These are phyloP conservation scores for Lepus timidus DNA, from an alignment of 2,113 vertebrate genomes.

Conservation along the genomic window DNA sequence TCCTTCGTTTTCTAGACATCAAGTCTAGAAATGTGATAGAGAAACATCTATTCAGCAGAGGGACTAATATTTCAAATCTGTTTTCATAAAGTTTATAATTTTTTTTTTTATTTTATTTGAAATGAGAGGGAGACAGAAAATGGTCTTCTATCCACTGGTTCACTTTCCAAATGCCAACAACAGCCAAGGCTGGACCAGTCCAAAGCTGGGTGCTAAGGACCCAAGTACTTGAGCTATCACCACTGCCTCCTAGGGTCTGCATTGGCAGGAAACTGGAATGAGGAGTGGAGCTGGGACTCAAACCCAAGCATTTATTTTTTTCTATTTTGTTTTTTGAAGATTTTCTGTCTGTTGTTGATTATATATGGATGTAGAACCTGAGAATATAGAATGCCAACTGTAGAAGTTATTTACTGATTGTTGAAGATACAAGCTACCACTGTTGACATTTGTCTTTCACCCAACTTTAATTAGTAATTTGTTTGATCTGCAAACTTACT, in stretches of 20 bases:
- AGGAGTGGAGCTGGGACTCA: too few relatives aligned
- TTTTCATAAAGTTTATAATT: background rate
- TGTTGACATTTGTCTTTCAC: constrained; percentile 48
- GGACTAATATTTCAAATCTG: constrained; percentile 5
- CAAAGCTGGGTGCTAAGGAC: too few relatives aligned
- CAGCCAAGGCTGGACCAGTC: too few relatives aligned
- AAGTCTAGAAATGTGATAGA: constrained; percentile 34
- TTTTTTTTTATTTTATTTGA: background rate
- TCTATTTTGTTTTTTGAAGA: too few relatives aligned
- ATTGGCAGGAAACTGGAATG: too few relatives aligned
- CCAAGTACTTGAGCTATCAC: too few relatives aligned
- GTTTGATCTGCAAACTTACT: constrained; percentile 11
- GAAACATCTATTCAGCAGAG: background rate
- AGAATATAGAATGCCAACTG: too few relatives aligned
- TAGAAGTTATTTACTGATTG: background rate
- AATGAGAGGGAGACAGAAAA: too few relatives aligned
- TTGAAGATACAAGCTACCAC: background rate
- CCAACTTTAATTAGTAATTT: constrained; percentile 47
- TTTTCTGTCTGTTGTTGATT: too few relatives aligned
- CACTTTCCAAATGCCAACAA: background rate
- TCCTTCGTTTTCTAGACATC: background rate
- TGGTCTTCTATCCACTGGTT: background rate
- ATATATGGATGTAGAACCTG: too few relatives aligned
- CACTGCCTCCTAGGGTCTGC: too few relatives aligned
- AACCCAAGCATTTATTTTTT: too few relatives aligned